Evolutionary conservation across 2,888 invertebrate species (phyloP).

Genomic region (Erannis defoliaria): DNA sequence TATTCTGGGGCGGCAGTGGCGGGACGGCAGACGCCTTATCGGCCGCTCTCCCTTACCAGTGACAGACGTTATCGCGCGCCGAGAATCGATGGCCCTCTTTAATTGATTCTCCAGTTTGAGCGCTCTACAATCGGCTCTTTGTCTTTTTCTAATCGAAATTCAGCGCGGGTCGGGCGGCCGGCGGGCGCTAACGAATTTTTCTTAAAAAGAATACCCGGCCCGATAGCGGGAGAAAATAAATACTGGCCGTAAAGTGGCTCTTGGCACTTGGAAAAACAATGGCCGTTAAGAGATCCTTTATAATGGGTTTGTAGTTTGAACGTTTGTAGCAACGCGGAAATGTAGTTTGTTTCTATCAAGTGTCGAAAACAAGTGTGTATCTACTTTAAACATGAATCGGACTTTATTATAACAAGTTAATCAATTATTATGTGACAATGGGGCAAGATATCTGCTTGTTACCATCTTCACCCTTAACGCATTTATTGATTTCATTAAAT

Average conservation of each 20-base stretch:
- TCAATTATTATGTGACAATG: too few relatives aligned
- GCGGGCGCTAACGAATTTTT: constrained; percentile 69
- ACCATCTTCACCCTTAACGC: too few relatives aligned
- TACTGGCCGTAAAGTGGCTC: constrained; percentile 65
- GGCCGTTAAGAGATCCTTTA: constrained; percentile 52
- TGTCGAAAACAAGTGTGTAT: not conserved
- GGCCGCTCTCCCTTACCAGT: constrained; percentile 59
- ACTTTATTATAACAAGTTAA: too few relatives aligned
- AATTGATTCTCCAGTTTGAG: constrained; percentile 80
- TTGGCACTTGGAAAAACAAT: constrained; percentile 58
- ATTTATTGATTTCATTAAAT: too few relatives aligned
- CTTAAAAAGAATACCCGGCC: constrained; percentile 65
- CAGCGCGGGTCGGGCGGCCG: constrained; percentile 60
- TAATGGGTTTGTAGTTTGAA: constrained; percentile 52
- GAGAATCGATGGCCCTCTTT: constrained; percentile 80
- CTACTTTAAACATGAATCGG: too few relatives aligned
- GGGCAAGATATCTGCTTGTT: too few relatives aligned
- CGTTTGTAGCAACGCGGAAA: constrained; percentile 15
- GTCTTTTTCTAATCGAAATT: constrained; percentile 81
- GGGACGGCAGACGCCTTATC: constrained; percentile 57
- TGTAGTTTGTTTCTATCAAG: constrained; percentile 7
- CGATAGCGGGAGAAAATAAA: constrained; percentile 63
- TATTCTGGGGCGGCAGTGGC: constrained; percentile 31
- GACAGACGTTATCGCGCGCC: constrained; percentile 72
- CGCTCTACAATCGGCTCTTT: constrained; percentile 74